Base-by-base conservation (phyloP, 2,113 vertebrate genomes). In the Gopherus evgoodei region DNA sequence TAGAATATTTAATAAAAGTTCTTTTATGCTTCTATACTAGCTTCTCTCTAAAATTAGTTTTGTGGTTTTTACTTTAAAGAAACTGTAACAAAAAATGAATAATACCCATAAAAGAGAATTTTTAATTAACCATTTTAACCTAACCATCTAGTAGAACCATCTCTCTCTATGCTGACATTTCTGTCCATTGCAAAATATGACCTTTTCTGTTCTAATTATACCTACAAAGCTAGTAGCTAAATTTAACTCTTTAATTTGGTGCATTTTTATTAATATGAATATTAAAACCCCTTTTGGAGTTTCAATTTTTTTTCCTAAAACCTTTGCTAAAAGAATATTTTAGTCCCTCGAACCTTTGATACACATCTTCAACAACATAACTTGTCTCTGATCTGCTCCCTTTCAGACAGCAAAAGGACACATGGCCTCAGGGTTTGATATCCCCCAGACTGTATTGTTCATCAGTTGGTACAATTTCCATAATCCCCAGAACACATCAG, bases 171-270 rank as follows among this genome's bases (percentile, higher is more conserved):
- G 89, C 80, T 90, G 56, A 78, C 24, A 35, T 78, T 89, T 92
- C 52, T 95, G 78, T 53, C 82, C 62, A 44, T 24, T 25, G 6
- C 4, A 78, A 93, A 94, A 2, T 25, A 50, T 86, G 88, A 83
- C 35, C 75, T 96, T 95, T 93, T 49, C 78, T 94, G 53, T 86
- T 83, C 53, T 93, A 91, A 92, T 90, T 92, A 69, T 16, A 57
- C 78, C 56, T 88, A 88, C 44, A 88, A 88, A 86, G 49, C 35
- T 78, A 2, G 44, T 81, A 93, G 79, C 35, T 91, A 85, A 95
- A 92, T 22, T 35, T 31, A 83, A 78, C 31, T 17, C 59, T 84
- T 88, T 78, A 47, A 44, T 47, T 27, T n/a, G 50, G 19, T 82
- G 5, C 4, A 56, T 88, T 96, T 94, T 82, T 90, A 84, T 95